A percentile compares a stretch with the other conserved stretches of the same genome.
Conservation (phyloP, 2,113 vertebrate genomes). For the Dryoscopus gambensis region DNA sequence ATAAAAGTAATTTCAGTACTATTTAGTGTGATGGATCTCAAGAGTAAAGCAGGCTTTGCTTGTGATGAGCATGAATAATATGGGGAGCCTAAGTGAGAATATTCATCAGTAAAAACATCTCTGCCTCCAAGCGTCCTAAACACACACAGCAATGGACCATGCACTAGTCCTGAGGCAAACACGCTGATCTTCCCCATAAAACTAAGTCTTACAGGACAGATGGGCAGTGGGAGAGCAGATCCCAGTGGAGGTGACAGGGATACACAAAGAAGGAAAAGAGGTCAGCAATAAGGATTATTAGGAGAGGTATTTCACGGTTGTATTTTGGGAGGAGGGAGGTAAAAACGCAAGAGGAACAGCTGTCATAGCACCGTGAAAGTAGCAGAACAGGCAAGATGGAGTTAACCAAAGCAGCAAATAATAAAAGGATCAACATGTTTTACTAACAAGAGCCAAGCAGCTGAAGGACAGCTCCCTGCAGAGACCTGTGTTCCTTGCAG, state of each 20-base stretch:
- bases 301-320: not conserved
- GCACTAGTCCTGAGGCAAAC: not conserved
- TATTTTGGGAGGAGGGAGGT: not conserved
- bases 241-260: not conserved
- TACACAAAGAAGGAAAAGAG: not conserved
- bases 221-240: not conserved
- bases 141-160: not conserved
- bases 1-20: not conserved
- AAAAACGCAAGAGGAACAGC: not conserved
- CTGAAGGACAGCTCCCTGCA: not conserved
- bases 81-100: not conserved
- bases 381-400: not conserved
- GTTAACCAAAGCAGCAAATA: conserved; percentile 3
- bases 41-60: not conserved
- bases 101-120: not conserved
- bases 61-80: not conserved
- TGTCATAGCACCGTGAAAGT: not conserved
- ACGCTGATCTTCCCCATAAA: not conserved
- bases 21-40: not conserved
- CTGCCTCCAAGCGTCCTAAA: not conserved
- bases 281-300: not conserved
- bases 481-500: not conserved
- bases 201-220: not conserved
- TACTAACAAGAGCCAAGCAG: not conserved
- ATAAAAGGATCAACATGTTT: not conserved